Conservation (phyloP, 2,113 vertebrate genomes). For the Orientallactaga bullata region DNA sequence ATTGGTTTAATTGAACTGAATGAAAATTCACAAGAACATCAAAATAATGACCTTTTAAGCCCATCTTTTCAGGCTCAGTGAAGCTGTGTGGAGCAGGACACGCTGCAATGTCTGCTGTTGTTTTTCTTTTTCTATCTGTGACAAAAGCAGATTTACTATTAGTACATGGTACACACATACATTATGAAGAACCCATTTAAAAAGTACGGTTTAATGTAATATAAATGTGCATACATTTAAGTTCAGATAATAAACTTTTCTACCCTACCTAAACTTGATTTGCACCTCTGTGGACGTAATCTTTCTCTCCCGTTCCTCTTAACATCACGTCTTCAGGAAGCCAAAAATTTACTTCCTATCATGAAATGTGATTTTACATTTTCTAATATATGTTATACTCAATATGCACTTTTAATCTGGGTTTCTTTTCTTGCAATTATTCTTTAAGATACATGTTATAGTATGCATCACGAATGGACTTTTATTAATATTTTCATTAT, state of each 20-base stretch:
- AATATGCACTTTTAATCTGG: background rate
- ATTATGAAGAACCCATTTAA: background rate
- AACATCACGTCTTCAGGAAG: too few relatives aligned
- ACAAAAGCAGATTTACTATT: background rate
- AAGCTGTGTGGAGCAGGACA: background rate
- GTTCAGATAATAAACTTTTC: background rate
- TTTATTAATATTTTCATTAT: background rate
- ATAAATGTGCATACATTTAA: accelerated
- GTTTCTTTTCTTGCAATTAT: background rate
- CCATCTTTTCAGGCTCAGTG: background rate
- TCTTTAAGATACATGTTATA: background rate
- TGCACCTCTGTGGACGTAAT: accelerated
- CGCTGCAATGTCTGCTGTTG: background rate
- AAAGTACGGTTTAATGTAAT: background rate
- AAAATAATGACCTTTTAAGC: background rate
- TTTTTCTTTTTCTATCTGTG: background rate
- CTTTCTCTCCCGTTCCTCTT: accelerated
- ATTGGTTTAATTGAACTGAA: background rate
- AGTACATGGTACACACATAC: background rate
- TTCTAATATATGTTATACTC: background rate
- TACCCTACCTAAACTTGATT: background rate
- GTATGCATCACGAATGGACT: too few relatives aligned
- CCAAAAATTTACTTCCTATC: background rate
- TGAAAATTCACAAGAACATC: background rate
- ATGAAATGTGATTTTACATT: background rate